Conservation (phyloP, 2,797 vertebrate genomes). For the Myoxocephalus aenaeus region DNA sequence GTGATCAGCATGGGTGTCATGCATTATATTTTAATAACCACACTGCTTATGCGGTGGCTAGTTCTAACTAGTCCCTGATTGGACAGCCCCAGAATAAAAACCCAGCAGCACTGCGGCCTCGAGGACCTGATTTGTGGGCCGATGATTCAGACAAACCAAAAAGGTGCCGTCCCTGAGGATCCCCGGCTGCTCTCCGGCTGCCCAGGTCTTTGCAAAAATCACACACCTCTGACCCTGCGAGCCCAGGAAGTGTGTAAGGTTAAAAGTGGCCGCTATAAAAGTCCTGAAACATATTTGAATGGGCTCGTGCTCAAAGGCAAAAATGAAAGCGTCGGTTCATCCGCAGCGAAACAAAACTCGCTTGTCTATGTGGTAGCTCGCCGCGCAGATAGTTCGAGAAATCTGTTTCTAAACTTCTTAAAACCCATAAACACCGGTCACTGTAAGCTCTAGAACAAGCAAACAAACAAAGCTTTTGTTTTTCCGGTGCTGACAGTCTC, state of each 20-base stretch:
- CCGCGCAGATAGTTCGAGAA: neutral
- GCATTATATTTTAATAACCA: neutral
- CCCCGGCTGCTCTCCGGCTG: slow-evolving; percentile 34
- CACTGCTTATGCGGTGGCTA: too few relatives aligned
- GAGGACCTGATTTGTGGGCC: neutral
- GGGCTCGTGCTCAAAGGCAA: neutral
- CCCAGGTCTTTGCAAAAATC: slow-evolving; percentile 3
- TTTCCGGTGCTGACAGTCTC: slow-evolving; percentile 1
- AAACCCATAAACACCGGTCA: neutral
- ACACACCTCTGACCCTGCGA: slow-evolving; percentile 11
- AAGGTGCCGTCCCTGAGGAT: slow-evolving; percentile 6
- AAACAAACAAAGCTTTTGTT: slow-evolving; percentile 1
- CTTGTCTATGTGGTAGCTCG: neutral
- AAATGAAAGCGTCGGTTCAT: neutral
- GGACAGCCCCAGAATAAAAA: neutral
- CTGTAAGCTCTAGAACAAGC: neutral
- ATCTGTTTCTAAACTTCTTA: neutral
- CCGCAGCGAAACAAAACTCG: neutral
- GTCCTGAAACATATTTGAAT: neutral
- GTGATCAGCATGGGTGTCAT: neutral
- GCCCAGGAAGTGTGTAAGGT: slow-evolving; percentile 16
- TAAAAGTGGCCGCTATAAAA: neutral
- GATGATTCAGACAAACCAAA: slow-evolving; percentile 5
- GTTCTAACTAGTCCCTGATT: slow-evolving; percentile 3
- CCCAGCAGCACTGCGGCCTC: neutral